These are phyloP conservation scores for Amphibalanus amphitrite DNA, from an alignment of 1,140 invertebrate species.

Conservation along the genomic window DNA sequence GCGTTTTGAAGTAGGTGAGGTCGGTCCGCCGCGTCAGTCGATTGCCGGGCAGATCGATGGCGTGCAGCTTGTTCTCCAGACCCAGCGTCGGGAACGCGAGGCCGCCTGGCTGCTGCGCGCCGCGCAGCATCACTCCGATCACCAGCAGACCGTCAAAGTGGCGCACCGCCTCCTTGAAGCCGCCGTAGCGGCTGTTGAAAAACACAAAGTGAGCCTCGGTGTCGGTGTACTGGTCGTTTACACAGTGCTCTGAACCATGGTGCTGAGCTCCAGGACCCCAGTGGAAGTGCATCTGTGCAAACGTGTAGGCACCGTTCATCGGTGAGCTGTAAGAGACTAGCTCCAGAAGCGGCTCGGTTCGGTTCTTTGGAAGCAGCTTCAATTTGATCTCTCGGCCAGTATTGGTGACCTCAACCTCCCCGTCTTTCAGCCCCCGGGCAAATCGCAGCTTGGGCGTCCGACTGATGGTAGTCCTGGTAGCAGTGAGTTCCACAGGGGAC, in stretches of 20 bases:
- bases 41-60: too few relatives aligned
- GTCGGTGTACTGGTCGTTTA: slow-evolving; percentile 29
- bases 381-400: slow-evolving; percentile 26
- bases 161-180: slow-evolving; percentile 43
- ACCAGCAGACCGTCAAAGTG: slow-evolving; percentile 57
- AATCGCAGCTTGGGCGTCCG: slow-evolving; percentile 18
- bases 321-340: neutral
- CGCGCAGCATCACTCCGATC: slow-evolving; percentile 53
- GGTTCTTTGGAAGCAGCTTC: neutral
- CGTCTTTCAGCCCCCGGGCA: slow-evolving; percentile 19
- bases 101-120: slow-evolving; percentile 14
- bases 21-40: too few relatives aligned
- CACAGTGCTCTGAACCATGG: slow-evolving; percentile 47
- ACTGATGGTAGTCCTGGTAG: slow-evolving; percentile 1
- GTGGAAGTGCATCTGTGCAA: slow-evolving; percentile 56
- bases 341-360: neutral
- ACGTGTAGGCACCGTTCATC: slow-evolving; percentile 32
- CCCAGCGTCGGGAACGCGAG: neutral
- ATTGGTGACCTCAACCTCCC: slow-evolving; percentile 21
- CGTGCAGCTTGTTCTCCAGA: neutral
- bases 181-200: slow-evolving; percentile 52
- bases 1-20: slow-evolving; percentile 24
- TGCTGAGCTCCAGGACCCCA: slow-evolving; percentile 35
- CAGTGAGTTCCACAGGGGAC: slow-evolving; percentile 21
- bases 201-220: slow-evolving; percentile 65